These are phyloP conservation scores for Busseola fusca DNA, from an alignment of 2,888 invertebrate genomes.

Conservation along the genomic window DNA sequence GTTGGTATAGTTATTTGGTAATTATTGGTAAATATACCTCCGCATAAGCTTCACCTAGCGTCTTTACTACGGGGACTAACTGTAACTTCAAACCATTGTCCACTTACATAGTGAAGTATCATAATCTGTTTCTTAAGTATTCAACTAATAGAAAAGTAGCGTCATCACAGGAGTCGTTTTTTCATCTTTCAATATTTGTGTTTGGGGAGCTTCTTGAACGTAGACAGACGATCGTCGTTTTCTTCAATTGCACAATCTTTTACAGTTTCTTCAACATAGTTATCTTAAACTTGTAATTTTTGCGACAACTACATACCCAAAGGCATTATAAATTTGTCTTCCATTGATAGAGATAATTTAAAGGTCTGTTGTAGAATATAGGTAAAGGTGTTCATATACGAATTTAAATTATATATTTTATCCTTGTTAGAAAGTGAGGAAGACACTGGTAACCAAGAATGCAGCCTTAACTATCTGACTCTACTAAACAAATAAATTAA, in stretches of 20 bases:
- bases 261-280: not conserved
- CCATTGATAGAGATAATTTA: not conserved
- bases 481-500: conserved; percentile 14
- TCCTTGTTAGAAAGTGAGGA: not conserved
- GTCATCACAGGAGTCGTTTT: not conserved
- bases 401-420: not conserved
- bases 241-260: not conserved
- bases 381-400: not conserved
- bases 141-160: conserved; percentile 7
- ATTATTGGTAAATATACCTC: not conserved
- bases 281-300: not conserved
- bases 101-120: no score
- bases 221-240: not conserved
- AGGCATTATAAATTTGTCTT: not conserved
- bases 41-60: not conserved
- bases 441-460: not conserved
- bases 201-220: not conserved
- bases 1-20: no score
- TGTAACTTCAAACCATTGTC: no score
- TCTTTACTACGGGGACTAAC: no score
- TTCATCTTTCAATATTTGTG: not conserved
- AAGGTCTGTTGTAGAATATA: not conserved
- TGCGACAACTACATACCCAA: not conserved
- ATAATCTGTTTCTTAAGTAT: conserved; percentile 17
- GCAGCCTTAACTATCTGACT: not conserved